These are phyloP conservation scores for Pelvicachromis taeniatus DNA, from an alignment of 2,113 vertebrate species.

Conservation along the genomic window DNA sequence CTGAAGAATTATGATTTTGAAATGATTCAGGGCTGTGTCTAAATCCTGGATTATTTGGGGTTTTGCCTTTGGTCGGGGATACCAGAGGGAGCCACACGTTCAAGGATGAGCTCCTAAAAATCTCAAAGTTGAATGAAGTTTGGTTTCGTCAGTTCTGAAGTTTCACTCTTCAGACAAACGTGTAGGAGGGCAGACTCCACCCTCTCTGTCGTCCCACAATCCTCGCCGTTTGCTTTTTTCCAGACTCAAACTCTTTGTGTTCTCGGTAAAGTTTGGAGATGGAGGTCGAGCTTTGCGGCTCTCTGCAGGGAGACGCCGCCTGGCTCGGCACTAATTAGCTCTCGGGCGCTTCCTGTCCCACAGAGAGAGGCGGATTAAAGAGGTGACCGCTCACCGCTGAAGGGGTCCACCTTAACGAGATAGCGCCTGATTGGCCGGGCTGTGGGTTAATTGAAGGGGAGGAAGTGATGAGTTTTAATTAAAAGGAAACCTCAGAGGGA, in stretches of 20 bases:
- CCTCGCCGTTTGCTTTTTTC: neutral
- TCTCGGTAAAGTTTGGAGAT: neutral
- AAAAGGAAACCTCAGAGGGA: conserved; percentile 6
- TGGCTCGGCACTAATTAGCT: conserved; percentile 39
- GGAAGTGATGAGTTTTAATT: conserved; percentile 40
- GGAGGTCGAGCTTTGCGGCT: conserved; percentile 5
- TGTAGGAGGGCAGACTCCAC: neutral
- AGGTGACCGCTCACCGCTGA: conserved; percentile 13
- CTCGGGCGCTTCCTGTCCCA: conserved; percentile 25
- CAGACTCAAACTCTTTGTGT: neutral
- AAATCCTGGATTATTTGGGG: neutral
- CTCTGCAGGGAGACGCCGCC: neutral
- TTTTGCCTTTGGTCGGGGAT: neutral
- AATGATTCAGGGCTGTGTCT: neutral
- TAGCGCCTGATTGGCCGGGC: conserved; percentile 46
- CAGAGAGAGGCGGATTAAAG: conserved; percentile 34
- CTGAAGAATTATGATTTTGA: neutral
- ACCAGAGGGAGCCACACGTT: neutral
- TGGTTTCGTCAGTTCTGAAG: neutral
- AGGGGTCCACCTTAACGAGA: conserved; percentile 30
- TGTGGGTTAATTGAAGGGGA: conserved; percentile 49
- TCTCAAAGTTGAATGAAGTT: neutral
- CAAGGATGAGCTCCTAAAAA: neutral
- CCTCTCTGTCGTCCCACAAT: neutral
- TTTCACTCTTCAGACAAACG: neutral